These are phyloP conservation scores for Andricus quercusramuli DNA, from an alignment of 2,888 invertebrate species.

Conservation along the genomic window DNA sequence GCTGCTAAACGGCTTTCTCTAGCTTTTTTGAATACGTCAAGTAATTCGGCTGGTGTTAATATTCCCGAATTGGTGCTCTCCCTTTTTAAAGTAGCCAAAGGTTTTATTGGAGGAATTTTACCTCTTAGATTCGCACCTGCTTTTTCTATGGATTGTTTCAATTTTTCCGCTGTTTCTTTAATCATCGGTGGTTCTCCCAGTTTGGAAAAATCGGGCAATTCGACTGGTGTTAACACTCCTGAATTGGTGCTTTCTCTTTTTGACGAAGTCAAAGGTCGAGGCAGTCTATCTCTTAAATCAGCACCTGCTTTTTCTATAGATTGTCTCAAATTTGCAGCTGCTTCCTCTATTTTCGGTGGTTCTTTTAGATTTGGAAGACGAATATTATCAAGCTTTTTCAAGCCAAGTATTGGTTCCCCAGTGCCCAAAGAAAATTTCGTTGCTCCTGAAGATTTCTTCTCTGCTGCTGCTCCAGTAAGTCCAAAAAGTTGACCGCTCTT, in stretches of 20 bases:
- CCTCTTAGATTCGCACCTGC: background rate
- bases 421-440: background rate
- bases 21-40: constrained; percentile 43
- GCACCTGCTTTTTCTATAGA: background rate
- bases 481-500: background rate
- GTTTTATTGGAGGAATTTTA: background rate
- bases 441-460: background rate
- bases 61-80: background rate
- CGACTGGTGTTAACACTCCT: background rate
- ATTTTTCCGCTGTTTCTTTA: background rate
- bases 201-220: background rate
- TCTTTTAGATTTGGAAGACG: background rate
- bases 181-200: background rate
- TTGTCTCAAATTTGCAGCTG: background rate
- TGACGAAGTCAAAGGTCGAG: background rate
- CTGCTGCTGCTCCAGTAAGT: background rate
- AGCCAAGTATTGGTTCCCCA: background rate
- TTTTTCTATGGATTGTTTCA: background rate
- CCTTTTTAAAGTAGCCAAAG: background rate
- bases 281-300: background rate
- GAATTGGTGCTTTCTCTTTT: background rate
- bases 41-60: background rate
- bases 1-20: constrained; percentile 48
- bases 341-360: background rate
- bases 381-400: background rate